These are phyloP conservation scores for Callospermophilus lateralis DNA, from an alignment of 2,113 vertebrate genomes.

Conservation along the genomic window DNA sequence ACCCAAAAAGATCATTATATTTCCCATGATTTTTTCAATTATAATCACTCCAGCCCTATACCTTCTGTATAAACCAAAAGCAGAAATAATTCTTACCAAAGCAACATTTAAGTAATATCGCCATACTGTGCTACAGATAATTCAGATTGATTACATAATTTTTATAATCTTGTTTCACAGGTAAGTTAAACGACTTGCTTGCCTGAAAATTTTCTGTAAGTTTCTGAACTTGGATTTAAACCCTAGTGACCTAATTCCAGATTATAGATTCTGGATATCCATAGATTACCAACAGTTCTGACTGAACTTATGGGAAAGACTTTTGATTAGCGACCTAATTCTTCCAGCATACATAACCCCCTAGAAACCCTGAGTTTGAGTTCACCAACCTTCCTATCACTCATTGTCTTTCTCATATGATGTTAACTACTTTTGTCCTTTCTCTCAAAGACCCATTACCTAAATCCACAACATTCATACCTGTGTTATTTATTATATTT, in stretches of 20 bases:
- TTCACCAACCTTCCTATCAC: neutral
- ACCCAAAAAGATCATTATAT: neutral
- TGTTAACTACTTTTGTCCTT: neutral
- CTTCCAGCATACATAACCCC: neutral
- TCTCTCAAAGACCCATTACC: neutral
- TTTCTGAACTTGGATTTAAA: neutral
- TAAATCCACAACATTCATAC: neutral
- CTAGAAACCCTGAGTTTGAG: neutral
- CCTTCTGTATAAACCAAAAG: neutral
- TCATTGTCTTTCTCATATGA: neutral
- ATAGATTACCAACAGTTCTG: neutral
- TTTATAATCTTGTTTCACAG: neutral
- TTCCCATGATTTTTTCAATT: neutral
- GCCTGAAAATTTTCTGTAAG: neutral
- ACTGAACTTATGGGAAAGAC: neutral
- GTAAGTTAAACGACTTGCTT: neutral
- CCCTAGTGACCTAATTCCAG: neutral
- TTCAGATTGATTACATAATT: neutral
- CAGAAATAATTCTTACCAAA: conserved; percentile 10
- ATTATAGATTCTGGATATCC: neutral
- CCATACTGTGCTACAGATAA: neutral
- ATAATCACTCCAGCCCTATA: neutral
- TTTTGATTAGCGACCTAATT: neutral
- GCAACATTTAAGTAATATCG: neutral
- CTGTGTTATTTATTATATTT: neutral